phyloP scores from a whole-genome alignment of 2,797 vertebrate species.

The Manis crassicaudata region DNA sequence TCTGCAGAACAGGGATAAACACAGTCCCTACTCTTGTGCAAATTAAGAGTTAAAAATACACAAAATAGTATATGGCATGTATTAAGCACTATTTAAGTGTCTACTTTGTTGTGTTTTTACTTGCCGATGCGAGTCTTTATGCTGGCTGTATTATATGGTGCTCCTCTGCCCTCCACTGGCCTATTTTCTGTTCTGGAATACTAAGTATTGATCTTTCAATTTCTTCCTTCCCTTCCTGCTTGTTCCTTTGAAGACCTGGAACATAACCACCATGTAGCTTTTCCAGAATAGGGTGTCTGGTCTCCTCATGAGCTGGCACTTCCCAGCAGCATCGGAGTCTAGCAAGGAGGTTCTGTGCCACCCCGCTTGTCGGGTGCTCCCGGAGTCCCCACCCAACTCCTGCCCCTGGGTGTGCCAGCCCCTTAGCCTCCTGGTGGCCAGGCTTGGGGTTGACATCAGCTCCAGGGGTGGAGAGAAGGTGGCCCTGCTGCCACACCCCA shows the following conservation, averaged over 20 bases:
- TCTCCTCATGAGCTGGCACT: neutral
- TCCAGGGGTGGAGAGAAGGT: neutral
- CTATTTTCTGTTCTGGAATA: slow-evolving; percentile 32
- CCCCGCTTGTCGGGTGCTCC: neutral
- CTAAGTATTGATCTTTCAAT: neutral
- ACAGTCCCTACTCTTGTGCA: neutral
- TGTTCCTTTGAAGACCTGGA: neutral
- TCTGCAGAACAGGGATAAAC: neutral
- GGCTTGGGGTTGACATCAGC: neutral
- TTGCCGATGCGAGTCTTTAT: neutral
- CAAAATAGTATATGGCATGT: neutral
- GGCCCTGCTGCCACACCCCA: neutral
- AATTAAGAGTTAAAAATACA: neutral
- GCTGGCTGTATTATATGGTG: rapidly evolving
- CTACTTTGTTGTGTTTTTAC: neutral
- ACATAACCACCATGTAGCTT: neutral
- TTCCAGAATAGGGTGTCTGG: neutral
- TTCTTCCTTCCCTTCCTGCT: neutral
- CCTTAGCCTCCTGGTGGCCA: slow-evolving; percentile 26
- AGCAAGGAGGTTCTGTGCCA: neutral
- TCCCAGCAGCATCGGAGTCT: neutral
- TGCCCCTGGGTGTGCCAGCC: neutral
- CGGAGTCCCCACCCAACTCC: neutral
- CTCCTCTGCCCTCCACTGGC: neutral
- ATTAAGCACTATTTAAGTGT: neutral